Conservation (phyloP, 2,888 invertebrate genomes). For the Adela reaumurella region DNA sequence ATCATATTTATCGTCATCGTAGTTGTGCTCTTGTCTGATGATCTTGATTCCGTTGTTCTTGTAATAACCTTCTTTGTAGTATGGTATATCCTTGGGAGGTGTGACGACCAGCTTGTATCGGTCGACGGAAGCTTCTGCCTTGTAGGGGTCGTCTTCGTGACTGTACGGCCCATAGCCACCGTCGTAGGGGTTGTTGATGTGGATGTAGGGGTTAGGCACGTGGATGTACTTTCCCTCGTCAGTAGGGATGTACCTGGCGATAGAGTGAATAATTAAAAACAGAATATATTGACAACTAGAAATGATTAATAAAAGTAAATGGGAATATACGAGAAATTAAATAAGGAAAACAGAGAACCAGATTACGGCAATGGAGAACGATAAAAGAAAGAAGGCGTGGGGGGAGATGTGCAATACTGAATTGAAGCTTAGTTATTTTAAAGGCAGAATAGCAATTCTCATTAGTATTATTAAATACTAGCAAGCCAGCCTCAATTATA, state of each 20-base stretch:
- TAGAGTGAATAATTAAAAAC: slow-evolving; percentile 6
- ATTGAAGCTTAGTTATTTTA: too few species aligned
- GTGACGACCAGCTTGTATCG: slow-evolving; percentile 31
- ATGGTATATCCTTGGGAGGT: slow-evolving; percentile 35
- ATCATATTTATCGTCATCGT: slow-evolving; percentile 49
- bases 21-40: slow-evolving; percentile 44
- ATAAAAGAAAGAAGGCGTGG: too few species aligned
- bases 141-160: slow-evolving; percentile 46
- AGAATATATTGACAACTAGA: too few species aligned
- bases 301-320: too few species aligned
- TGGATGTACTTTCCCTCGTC: slow-evolving; percentile 53
- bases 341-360: too few species aligned
- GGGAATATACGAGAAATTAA: too few species aligned
- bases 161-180: slow-evolving; percentile 42
- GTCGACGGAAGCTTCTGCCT: slow-evolving; percentile 41
- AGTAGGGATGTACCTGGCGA: slow-evolving; percentile 40
- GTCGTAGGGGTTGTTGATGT: slow-evolving; percentile 42
- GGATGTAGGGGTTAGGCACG: slow-evolving; percentile 50
- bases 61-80: slow-evolving; percentile 48
- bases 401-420: too few species aligned
- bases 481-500: too few species aligned
- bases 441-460: too few species aligned
- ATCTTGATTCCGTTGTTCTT: slow-evolving; percentile 52
- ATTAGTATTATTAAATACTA: too few species aligned
- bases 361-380: too few species aligned